Evolutionary conservation across 1,140 invertebrate species (phyloP).

Genomic region (Zaprionus capensis): DNA sequence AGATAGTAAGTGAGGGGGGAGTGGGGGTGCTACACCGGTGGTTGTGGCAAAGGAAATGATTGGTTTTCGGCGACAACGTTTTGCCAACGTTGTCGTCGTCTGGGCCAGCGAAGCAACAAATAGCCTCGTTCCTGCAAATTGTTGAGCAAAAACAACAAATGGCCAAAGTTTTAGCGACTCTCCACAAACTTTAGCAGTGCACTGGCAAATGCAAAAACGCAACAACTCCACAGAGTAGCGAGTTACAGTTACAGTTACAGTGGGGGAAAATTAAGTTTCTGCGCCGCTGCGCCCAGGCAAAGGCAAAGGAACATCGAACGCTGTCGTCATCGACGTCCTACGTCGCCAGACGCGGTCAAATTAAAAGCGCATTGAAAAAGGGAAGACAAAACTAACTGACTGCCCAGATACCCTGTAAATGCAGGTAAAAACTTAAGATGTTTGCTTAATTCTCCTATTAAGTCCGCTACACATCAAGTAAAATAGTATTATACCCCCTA

Average conservation of each 20-base stretch:
- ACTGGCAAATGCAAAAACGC: slow-evolving; percentile 58
- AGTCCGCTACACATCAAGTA: too few species aligned
- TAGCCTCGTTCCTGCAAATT: slow-evolving; percentile 58
- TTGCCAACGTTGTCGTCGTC: slow-evolving; percentile 47
- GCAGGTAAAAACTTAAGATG: background rate
- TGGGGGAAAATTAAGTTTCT: slow-evolving; percentile 71
- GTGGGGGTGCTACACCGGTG: slow-evolving; percentile 3
- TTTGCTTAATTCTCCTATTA: background rate
- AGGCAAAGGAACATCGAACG: slow-evolving; percentile 45
- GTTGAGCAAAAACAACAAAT: slow-evolving; percentile 59
- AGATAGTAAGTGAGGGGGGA: slow-evolving; percentile 17
- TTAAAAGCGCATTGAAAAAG: slow-evolving; percentile 69
- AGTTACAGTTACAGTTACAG: slow-evolving; percentile 25
- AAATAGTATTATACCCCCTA: too few species aligned
- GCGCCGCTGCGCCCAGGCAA: slow-evolving; percentile 66
- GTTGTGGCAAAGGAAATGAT: slow-evolving; percentile 59
- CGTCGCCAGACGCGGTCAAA: slow-evolving; percentile 62
- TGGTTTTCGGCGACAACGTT: slow-evolving; percentile 66
- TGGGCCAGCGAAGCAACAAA: slow-evolving; percentile 74
- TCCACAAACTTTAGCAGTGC: slow-evolving; percentile 63
- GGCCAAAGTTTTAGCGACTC: slow-evolving; percentile 69
- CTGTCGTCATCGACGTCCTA: slow-evolving; percentile 23
- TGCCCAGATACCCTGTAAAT: slow-evolving; percentile 2
- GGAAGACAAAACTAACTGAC: background rate
- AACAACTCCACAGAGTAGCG: slow-evolving; percentile 5